Percentiles rank a stretch among this genome's conserved stretches.
phyloP scores from a whole-genome alignment of 2,113 vertebrate genomes.

The Vulpes ferrilata region DNA sequence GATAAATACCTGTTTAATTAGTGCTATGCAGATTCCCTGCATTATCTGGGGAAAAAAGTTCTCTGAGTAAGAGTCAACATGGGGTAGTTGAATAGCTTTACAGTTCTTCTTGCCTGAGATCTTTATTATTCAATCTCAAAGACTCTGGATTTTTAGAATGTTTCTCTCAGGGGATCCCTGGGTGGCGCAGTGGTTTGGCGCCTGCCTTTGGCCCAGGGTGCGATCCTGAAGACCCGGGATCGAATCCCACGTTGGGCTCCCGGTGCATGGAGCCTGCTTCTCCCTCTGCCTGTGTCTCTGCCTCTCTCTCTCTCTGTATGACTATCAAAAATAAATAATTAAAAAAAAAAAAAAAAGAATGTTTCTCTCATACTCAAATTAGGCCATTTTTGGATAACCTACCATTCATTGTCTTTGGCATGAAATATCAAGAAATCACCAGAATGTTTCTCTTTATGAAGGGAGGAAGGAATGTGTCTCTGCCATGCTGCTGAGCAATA shows the following conservation, averaged over 20 bases:
- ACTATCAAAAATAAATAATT: too few relatives aligned
- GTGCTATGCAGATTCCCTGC: background rate
- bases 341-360: too few relatives aligned
- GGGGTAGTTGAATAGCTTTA: background rate
- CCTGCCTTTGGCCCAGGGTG: too few relatives aligned
- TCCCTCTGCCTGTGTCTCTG: too few relatives aligned
- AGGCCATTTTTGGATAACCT: background rate
- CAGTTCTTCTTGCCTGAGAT: background rate
- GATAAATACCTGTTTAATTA: background rate
- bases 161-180: too few relatives aligned
- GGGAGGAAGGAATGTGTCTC: too few relatives aligned
- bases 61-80: background rate
- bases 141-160: background rate
- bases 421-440: background rate
- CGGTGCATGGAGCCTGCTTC: too few relatives aligned
- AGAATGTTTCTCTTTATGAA: fast-evolving
- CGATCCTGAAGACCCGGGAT: too few relatives aligned
- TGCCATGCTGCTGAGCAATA: background rate
- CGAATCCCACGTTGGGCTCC: too few relatives aligned
- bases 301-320: too few relatives aligned
- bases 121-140: background rate
- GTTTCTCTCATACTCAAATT: background rate
- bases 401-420: background rate
- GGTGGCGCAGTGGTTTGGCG: too few relatives aligned
- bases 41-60: background rate